Evolutionary conservation across 92 coral and sea anemone genomes (phyloP).

Genomic region (Porites cylindrica): DNA sequence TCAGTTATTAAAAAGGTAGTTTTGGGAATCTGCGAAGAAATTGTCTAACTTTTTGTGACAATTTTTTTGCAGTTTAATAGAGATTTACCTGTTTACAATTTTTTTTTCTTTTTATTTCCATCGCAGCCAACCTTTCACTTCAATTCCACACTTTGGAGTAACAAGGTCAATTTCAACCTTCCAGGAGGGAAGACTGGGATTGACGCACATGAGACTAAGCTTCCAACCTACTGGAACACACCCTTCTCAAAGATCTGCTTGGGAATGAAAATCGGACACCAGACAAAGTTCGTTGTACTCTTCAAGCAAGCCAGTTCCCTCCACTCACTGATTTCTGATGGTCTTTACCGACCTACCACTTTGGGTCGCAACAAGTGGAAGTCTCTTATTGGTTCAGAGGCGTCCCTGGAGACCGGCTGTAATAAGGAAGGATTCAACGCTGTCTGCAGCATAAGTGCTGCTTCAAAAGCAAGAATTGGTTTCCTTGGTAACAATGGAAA

Average conservation of each 20-base stretch:
- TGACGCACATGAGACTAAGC: too few species aligned
- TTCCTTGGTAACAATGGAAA: neutral
- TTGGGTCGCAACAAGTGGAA: too few species aligned
- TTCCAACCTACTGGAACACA: too few species aligned
- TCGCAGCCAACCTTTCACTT: conserved; percentile 38
- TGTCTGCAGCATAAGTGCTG: too few species aligned
- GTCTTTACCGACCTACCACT: too few species aligned
- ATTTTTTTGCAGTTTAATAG: neutral
- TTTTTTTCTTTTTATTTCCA: neutral
- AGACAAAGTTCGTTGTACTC: neutral
- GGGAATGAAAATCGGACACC: conserved; percentile 38
- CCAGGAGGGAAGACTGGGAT: too few species aligned
- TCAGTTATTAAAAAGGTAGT: too few species aligned
- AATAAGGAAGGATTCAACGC: conserved; percentile 35
- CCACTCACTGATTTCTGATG: too few species aligned
- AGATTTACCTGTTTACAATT: neutral
- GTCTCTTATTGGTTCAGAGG: neutral
- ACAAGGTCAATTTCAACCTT: too few species aligned
- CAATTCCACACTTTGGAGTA: too few species aligned
- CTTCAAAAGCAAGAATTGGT: conserved; percentile 6
- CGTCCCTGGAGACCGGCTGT: neutral
- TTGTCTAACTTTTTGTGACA: neutral
- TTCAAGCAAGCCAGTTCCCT: too few species aligned
- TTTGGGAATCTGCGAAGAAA: too few species aligned
- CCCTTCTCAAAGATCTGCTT: neutral